These are phyloP conservation scores for Dinoponera quadriceps DNA, from an alignment of 1,140 invertebrate genomes.

Conservation along the genomic window DNA sequence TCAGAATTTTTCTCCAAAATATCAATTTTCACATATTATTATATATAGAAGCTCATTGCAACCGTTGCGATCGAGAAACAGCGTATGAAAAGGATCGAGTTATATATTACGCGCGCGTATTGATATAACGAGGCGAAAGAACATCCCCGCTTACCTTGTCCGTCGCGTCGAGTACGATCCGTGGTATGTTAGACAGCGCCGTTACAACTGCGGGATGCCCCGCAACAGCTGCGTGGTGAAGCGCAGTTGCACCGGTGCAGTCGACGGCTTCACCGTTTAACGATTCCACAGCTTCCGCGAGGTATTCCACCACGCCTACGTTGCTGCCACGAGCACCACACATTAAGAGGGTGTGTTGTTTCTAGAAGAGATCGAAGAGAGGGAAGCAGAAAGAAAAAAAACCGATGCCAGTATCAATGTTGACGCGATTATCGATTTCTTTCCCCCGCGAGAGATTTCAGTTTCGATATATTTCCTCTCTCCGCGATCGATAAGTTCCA, in stretches of 20 bases:
- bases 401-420: conserved; percentile 46
- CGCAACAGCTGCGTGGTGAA: conserved; percentile 84
- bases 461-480: conserved; percentile 5
- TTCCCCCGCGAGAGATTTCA: conserved; percentile 1
- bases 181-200: conserved; percentile 87
- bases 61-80: too few relatives aligned
- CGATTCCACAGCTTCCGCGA: conserved; percentile 88
- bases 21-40: too few relatives aligned
- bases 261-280: conserved; percentile 88
- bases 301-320: conserved; percentile 87
- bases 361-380: conserved; percentile 82
- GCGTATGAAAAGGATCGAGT: too few relatives aligned
- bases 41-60: too few relatives aligned
- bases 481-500: conserved; percentile 32
- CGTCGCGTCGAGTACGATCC: conserved; percentile 87
- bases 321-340: conserved; percentile 89
- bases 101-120: not conserved
- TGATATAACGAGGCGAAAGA: not conserved
- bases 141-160: conserved; percentile 84
- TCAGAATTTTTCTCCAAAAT: too few relatives aligned
- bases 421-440: conserved; percentile 48
- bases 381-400: too few relatives aligned
- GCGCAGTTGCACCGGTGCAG: conserved; percentile 83
- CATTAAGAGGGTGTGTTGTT: conserved; percentile 89
- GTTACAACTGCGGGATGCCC: conserved; percentile 86